Base-by-base conservation (phyloP, 2,113 vertebrate species). In the Saguinus imperator region DNA sequence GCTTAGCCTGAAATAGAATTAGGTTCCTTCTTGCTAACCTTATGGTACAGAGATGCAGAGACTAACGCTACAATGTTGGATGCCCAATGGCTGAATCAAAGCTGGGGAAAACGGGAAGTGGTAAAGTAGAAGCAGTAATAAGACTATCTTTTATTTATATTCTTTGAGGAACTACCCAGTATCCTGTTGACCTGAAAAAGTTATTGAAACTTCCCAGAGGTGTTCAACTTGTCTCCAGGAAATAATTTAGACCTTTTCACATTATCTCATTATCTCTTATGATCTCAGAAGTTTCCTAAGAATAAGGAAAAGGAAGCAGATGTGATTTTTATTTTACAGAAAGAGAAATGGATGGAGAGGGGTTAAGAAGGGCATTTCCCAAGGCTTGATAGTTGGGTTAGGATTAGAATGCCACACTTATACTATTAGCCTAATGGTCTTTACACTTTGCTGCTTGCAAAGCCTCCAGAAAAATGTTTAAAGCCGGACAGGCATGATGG, bases 201-300 rank as follows among this genome's bases (percentile, higher is more conserved):
- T 97, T 90, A 96, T 87, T 94, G 96, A 97, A 97, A 98, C 95
- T 97, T 94, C 89, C 97, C 97, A 90, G 84, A 94, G 94, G 40
- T 61, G n/a, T 81, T 85, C 76, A 86, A 8, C 32, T 95, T 83
- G 50, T 35, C 40, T 55, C 86, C 73, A 92, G 89, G 84, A 94
- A 96, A 87, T 75, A 92, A 85, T 87, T 55, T 64, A 88, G 80
- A 73, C 16, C 48, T 95, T 94, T 92, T 86, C 21, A 70, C 25
- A n/a, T 73, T 64, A 90, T 79, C 97, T 96, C 91, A 84, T 87
- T 96, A 89, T 84, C 40, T 79, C 57, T 21, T 90, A 94, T 94
- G 96, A 94, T 58, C 76, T 95, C 87, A 95, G 76, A 91, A 77
- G 57, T 76, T 98, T 97, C 87, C 80, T 84, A 32, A 94, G 92